Evolutionary conservation across 2,797 vertebrate genomes (phyloP), one percentile per base, ranked within the genome.

Genomic region (Thamnophis elegans): DNA sequence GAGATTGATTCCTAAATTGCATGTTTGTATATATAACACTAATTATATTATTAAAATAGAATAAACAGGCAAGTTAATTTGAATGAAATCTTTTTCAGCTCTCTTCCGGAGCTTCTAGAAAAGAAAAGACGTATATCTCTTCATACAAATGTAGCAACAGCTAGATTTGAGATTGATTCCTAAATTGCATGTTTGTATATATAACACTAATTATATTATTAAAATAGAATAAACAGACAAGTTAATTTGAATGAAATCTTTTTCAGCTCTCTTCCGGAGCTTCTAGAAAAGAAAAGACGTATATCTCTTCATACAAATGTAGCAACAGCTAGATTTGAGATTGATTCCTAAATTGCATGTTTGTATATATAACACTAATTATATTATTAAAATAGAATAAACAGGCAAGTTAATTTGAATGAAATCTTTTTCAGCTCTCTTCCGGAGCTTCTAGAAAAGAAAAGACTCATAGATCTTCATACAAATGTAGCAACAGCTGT

Each of bases 291-390:
- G 98, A 99, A 99, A 94, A 97, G 99, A 82, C 98, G 99, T 90
- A 99, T 99, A 91, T 99, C 99, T 97, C 98, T 99, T 87, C 99
- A 99, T 96, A 99, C 99, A 94, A 99, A 99, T 91, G 99, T 99
- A 85, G 99, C 99, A 94, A 99, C 99, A 28, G 99, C 99, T 0
- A n/a, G n/a, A 22, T 47, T 28, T 85, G 87, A 14, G 32, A 0
- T 88, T 47, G 42, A 65, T 78, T 88, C 11, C 62, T 32, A 55
- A 26, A 51, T 91, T 91, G 32, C 60, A 3, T 16, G 55, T 92
- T 91, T 91, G 8, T 89, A 47, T 9, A 1, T 0, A 4, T 28
- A 92, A 1, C 82, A 4, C 60, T 62, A 7, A 91, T 85, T 90
- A 54, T 22, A 25, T 16, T 90, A 5, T 92, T 94, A 78, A 85